Base-by-base conservation (phyloP, 2,113 vertebrate genomes). In the Lycocorax pyrrhopterus region DNA sequence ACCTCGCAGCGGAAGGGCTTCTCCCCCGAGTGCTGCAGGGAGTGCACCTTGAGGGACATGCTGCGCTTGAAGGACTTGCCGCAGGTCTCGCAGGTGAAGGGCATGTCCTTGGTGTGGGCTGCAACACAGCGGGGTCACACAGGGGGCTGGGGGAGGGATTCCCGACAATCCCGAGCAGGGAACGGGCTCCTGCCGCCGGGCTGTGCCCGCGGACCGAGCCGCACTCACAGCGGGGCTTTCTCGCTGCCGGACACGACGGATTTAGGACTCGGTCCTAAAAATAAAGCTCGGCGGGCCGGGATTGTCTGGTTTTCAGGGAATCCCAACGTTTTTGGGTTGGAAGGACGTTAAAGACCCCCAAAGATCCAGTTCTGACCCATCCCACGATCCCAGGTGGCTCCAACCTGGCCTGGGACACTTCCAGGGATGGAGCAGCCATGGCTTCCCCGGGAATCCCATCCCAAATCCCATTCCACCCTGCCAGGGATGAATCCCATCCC, bases 31-130 rank as follows among this genome's bases (percentile, higher is more conserved):
- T 99, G 99, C 97, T 99, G 99, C 66, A 99, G 98, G 6, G 99
- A 99, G 95, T 99, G 99, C 76, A 99, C 99, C 97, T 99, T 99
- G 93, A 99, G 98, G n/a, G 99, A 99, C 99, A 99, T 99, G 67
- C 99, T 99, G 96, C 99, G 99, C 91, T 99, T 99, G 95, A 99
- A 99, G 1, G 99, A 99, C 82, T 99, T 99, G 52, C 99, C 99
- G 96, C 99, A 99, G 15, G 99, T 99, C 96, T 99, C 99, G 93
- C 99, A 99, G 58, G 99, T 99, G 90, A 99, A 99, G 9, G 99
- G 99, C 99, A 99, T 99, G 97, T 99, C 99, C 97, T 99, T 99
- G 4, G 99, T 99, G 97, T 99, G 99, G 93, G 99, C 99, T 99
- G 98, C 80, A 91, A 60, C 59, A 59, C 56, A 59, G 9, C 56